Evolutionary conservation across 1,140 invertebrate genomes (phyloP).

Genomic region (Sycophila sp.): DNA sequence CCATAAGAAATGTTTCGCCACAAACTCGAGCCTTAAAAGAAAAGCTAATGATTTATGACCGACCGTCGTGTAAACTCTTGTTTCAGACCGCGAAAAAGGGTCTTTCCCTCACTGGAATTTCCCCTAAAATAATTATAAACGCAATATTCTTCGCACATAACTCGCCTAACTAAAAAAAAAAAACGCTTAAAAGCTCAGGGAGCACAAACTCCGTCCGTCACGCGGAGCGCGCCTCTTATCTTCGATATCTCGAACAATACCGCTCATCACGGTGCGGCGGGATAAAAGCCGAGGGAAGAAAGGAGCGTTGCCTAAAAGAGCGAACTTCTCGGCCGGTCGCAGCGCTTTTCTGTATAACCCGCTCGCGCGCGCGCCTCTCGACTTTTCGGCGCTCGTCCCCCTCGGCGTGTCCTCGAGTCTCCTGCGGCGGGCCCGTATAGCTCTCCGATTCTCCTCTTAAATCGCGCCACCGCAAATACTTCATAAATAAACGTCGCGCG

Average conservation of each 20-base stretch:
- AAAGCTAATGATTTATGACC: too few species aligned
- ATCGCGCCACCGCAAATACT: constrained; percentile 52
- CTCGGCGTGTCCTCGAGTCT: constrained; percentile 36
- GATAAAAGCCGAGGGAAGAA: constrained; percentile 3
- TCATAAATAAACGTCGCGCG: constrained; percentile 51
- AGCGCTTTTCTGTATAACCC: neutral
- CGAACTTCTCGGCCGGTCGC: neutral
- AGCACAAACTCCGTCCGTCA: too few species aligned
- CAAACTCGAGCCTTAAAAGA: too few species aligned
- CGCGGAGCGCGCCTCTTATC: too few species aligned
- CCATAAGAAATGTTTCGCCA: too few species aligned
- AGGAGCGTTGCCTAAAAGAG: neutral
- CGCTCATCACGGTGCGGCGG: neutral
- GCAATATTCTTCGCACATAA: too few species aligned
- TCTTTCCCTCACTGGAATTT: too few species aligned
- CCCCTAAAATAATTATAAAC: too few species aligned
- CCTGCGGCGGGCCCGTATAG: constrained; percentile 41
- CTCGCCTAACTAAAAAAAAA: too few species aligned
- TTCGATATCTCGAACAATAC: neutral
- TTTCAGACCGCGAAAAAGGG: too few species aligned
- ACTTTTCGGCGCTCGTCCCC: constrained; percentile 24
- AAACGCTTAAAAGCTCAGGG: too few species aligned
- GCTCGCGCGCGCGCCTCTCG: neutral
- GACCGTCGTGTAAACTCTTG: too few species aligned
- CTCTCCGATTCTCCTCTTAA: constrained; percentile 53